phyloP scores from a whole-genome alignment of 2,797 vertebrate genomes.

The Clarias pachynema region DNA sequence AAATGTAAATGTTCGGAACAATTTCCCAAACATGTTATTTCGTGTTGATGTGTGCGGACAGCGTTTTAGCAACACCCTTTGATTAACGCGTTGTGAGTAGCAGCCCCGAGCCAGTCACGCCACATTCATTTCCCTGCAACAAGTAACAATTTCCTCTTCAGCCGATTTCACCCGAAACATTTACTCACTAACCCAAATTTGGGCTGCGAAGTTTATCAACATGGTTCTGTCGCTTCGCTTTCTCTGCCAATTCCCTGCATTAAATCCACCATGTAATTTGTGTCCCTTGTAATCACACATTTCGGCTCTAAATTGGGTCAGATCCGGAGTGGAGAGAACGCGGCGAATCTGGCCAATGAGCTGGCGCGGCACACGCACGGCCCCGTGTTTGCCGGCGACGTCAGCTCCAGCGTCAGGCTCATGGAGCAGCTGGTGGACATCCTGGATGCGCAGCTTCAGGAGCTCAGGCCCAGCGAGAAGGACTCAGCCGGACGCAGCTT shows the following conservation, averaged over 20 bases:
- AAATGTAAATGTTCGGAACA: not conserved
- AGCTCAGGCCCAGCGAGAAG: conserved; percentile 91
- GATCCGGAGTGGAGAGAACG: conserved; percentile 98
- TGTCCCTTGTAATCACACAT: conserved; percentile 17
- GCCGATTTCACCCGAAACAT: not conserved
- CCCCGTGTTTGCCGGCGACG: conserved; percentile 91
- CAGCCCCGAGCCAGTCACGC: conserved; percentile 14
- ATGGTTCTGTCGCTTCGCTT: not conserved
- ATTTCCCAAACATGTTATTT: conserved; percentile 14
- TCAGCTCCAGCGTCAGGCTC: conserved; percentile 92
- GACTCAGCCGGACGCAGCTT: conserved; percentile 95
- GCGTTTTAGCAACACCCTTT: conserved; percentile 13
- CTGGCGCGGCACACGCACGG: conserved; percentile 97
- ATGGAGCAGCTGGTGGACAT: conserved; percentile 99
- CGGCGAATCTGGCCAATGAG: conserved; percentile 95
- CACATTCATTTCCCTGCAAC: conserved; percentile 21
- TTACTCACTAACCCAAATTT: conserved; percentile 16
- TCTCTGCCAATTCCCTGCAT: conserved; percentile 12
- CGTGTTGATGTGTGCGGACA: conserved; percentile 3
- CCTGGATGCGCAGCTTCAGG: conserved; percentile 95
- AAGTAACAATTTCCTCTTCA: conserved; percentile 19
- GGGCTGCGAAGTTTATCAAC: conserved; percentile 39
- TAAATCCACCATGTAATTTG: conserved; percentile 27
- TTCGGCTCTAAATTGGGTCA: conserved; percentile 63
- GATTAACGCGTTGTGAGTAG: conserved; percentile 25